These are phyloP conservation scores for Piprites chloris DNA, from an alignment of 2,113 vertebrate genomes.

Conservation along the genomic window DNA sequence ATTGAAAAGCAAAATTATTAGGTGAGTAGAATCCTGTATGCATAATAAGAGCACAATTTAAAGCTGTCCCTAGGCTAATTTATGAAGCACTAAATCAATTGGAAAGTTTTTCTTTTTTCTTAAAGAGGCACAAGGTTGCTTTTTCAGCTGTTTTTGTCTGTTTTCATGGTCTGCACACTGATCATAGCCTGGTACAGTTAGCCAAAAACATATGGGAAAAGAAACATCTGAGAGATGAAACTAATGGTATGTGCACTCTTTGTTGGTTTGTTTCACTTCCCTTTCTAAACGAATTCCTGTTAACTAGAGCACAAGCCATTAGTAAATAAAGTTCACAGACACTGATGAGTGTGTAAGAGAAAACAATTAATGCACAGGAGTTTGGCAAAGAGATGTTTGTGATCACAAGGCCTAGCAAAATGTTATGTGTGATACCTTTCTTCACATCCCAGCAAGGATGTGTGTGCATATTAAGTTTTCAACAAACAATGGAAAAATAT, in stretches of 20 bases:
- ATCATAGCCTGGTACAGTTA: conserved; percentile 26
- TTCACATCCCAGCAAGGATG: neutral
- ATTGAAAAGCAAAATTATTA: conserved; percentile 74
- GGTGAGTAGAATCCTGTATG: conserved; percentile 70
- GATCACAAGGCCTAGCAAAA: neutral
- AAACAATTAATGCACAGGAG: neutral
- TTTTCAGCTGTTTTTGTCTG: conserved; percentile 61
- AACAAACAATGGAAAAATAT: neutral
- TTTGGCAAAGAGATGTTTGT: neutral
- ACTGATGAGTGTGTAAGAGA: neutral
- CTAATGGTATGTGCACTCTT: neutral
- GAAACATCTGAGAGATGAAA: conserved; percentile 27
- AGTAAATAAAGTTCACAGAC: neutral
- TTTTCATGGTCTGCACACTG: conserved; percentile 45
- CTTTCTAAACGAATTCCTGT: neutral
- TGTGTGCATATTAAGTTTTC: neutral
- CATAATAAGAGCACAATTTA: conserved; percentile 73
- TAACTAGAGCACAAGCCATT: conserved; percentile 30
- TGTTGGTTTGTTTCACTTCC: neutral
- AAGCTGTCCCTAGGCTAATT: conserved; percentile 73
- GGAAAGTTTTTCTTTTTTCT: conserved; percentile 49
- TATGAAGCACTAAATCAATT: conserved; percentile 70
- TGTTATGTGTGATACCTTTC: neutral
- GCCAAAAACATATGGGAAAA: conserved; percentile 33
- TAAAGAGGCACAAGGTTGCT: conserved; percentile 55